phyloP scores from a whole-genome alignment of 2,797 vertebrate genomes.

The Phoxinus dragarum region DNA sequence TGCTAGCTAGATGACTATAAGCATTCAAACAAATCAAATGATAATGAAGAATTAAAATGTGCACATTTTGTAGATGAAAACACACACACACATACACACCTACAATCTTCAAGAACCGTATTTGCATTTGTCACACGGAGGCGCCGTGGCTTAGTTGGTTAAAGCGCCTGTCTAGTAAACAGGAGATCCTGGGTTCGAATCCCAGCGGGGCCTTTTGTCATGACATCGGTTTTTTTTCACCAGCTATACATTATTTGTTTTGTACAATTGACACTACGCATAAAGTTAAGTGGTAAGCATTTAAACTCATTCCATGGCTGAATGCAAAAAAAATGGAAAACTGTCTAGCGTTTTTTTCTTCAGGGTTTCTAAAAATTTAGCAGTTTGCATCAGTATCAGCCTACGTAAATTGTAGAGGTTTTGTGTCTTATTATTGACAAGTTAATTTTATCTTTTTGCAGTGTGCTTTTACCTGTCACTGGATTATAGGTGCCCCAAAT shows the following conservation, averaged over 20 bases:
- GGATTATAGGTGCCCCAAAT: not conserved
- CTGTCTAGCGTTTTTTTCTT: not conserved
- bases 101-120: not conserved
- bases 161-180: constrained; percentile 29
- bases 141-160: constrained; percentile 33
- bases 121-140: accelerated
- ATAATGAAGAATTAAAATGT: accelerated
- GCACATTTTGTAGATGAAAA: too few relatives aligned
- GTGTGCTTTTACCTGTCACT: not conserved
- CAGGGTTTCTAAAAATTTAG: not conserved
- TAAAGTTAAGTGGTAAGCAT: too few relatives aligned
- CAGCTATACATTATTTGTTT: not conserved
- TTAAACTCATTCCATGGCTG: not conserved
- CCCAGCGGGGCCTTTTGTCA: not conserved
- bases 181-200: constrained; percentile 32
- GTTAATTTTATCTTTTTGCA: not conserved
- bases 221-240: accelerated
- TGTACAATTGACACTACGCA: not conserved
- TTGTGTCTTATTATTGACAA: not conserved
- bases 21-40: not conserved
- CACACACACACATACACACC: too few relatives aligned
- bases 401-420: too few relatives aligned
- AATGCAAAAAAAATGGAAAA: not conserved
- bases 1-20: not conserved
- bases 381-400: not conserved